phyloP scores from a whole-genome alignment of 2,797 vertebrate species.

The Tapera naevia region DNA sequence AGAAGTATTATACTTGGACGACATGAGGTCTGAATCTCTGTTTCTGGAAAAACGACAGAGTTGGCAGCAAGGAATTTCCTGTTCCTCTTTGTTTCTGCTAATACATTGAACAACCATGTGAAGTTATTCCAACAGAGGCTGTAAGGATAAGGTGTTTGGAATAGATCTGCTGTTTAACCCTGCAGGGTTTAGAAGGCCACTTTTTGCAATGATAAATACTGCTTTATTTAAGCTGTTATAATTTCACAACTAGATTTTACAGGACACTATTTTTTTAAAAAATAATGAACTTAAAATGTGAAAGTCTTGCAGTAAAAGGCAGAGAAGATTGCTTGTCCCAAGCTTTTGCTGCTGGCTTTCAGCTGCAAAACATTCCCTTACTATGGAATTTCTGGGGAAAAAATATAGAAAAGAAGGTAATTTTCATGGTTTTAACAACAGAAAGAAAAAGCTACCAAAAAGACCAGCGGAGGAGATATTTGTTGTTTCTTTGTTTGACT shows the following conservation, averaged over 20 bases:
- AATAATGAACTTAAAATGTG: not conserved
- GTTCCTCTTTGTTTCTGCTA: not conserved
- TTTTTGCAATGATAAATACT: not conserved
- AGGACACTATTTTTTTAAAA: not conserved
- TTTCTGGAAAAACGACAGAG: not conserved
- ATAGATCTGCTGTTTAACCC: not conserved
- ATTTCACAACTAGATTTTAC: not conserved
- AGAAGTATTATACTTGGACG: not conserved
- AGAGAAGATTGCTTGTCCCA: not conserved
- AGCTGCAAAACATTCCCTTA: not conserved
- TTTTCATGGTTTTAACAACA: not conserved
- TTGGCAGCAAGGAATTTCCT: not conserved
- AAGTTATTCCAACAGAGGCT: not conserved
- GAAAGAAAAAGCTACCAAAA: not conserved
- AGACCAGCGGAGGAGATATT: accelerated
- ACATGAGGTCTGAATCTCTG: not conserved
- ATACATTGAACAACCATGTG: not conserved
- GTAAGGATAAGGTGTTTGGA: not conserved
- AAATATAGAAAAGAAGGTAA: not conserved
- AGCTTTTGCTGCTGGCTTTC: not conserved
- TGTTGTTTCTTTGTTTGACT: not conserved
- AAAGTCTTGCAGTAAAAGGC: not conserved
- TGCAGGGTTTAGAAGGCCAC: not conserved
- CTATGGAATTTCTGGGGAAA: not conserved
- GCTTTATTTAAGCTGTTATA: not conserved